Percentiles rank a stretch among this genome's conserved stretches.
phyloP scores from a whole-genome alignment of 2,888 invertebrate genomes.

The Phyllotreta cruciferae region DNA sequence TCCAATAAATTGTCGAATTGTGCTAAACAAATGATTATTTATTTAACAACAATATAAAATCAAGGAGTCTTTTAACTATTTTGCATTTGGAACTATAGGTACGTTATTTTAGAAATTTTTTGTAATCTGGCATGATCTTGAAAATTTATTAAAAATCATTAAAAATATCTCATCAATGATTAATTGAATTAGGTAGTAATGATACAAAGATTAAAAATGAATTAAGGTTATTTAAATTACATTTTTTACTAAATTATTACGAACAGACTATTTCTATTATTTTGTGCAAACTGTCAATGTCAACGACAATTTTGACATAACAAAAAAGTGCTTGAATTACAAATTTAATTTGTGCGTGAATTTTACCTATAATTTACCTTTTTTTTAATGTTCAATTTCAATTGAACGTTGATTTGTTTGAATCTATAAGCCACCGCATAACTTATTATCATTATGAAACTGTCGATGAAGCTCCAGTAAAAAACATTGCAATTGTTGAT shows the following conservation, averaged over 20 bases:
- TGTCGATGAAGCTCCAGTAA: conserved; percentile 30
- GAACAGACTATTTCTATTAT: neutral
- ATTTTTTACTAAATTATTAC: too few species aligned
- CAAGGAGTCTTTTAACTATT: neutral
- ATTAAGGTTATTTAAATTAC: too few species aligned
- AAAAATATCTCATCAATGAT: neutral
- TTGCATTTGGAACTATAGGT: too few species aligned
- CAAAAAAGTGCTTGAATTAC: too few species aligned
- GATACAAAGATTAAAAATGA: too few species aligned
- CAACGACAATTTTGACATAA: neutral
- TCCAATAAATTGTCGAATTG: conserved; percentile 17
- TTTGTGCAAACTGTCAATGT: neutral
- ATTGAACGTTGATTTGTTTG: conserved; percentile 18
- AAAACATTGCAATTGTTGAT: conserved; percentile 29
- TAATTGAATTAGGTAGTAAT: neutral
- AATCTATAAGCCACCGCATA: conserved; percentile 27
- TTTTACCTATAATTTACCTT: conserved; percentile 21
- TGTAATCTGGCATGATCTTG: too few species aligned
- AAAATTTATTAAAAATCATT: too few species aligned
- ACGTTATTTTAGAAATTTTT: too few species aligned
- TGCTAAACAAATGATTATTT: conserved; percentile 14
- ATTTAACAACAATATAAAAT: neutral
- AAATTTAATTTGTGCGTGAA: neutral
- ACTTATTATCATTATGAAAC: conserved; percentile 31
- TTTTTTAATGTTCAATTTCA: conserved; percentile 20